Evolutionary conservation across 2,113 vertebrate genomes (phyloP).

Genomic region (Garra rufa): DNA sequence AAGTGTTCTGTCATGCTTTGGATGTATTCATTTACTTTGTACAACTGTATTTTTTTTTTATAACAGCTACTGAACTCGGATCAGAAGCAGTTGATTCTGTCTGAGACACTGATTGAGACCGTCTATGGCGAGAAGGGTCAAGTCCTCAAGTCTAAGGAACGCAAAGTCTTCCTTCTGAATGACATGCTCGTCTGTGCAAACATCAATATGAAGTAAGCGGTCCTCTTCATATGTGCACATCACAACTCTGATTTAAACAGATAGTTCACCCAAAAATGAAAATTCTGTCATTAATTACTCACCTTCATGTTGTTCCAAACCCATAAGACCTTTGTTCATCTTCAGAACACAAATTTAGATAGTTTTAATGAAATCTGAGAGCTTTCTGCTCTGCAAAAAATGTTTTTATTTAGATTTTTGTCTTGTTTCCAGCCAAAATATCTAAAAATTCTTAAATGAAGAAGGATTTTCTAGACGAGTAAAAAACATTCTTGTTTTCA

Average conservation of each 20-base stretch:
- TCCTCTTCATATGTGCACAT: neutral
- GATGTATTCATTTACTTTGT: neutral
- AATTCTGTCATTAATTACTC: neutral
- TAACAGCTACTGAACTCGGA: constrained; percentile 82
- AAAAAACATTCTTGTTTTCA: no score
- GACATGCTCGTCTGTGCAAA: constrained; percentile 89
- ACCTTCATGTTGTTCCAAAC: no score
- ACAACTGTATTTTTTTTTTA: neutral
- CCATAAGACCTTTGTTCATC: no score
- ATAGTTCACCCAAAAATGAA: neutral
- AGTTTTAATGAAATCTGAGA: no score
- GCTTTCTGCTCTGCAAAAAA: no score
- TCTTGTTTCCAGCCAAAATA: no score
- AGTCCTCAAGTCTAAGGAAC: constrained; percentile 90
- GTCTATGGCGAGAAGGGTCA: constrained; percentile 89
- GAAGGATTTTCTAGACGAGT: no score
- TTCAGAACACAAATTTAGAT: no score
- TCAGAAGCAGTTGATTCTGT: constrained; percentile 85
- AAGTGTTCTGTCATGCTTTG: neutral
- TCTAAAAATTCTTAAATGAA: no score
- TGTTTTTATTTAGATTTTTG: no score
- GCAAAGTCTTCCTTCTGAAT: constrained; percentile 88
- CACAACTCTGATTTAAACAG: neutral
- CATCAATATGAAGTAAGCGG: constrained; percentile 86
- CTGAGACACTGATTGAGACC: constrained; percentile 87